Percentiles rank a stretch among this genome's conserved stretches.
Evolutionary conservation across 2,888 invertebrate genomes (phyloP).

Genomic region (Heliconius cydno): DNA sequence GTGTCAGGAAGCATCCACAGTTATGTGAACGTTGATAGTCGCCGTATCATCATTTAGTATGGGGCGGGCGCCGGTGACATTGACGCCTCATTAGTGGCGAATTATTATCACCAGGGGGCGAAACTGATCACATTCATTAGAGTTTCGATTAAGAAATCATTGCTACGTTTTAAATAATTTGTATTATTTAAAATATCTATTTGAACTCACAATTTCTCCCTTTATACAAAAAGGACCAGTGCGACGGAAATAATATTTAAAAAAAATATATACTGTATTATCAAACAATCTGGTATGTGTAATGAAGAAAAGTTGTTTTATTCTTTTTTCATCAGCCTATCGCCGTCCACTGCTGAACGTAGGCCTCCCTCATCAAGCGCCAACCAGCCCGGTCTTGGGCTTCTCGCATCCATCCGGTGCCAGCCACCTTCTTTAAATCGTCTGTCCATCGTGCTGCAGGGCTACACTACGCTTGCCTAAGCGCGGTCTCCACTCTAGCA

Average conservation of each 20-base stretch:
- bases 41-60: conserved; percentile 51
- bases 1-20: conserved; percentile 42
- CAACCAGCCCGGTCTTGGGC: too few species aligned
- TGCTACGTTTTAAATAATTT: conserved; percentile 14
- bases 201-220: not conserved
- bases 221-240: too few species aligned
- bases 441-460: too few species aligned
- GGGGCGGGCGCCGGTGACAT: conserved; percentile 60
- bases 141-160: conserved; percentile 37
- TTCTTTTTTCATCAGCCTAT: too few species aligned
- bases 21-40: conserved; percentile 38
- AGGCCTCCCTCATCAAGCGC: too few species aligned
- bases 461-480: too few species aligned
- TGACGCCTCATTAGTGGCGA: conserved; percentile 72
- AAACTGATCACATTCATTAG: conserved; percentile 43
- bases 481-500: too few species aligned
- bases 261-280: not conserved
- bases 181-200: not conserved
- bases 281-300: too few species aligned
- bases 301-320: too few species aligned
- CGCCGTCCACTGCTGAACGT: too few species aligned
- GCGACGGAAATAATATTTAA: not conserved
- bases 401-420: too few species aligned
- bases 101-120: conserved; percentile 50
- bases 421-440: too few species aligned